These are phyloP conservation scores for Panagrolaimus sp. DNA, from an alignment of 1,140 invertebrate species.

Conservation along the genomic window DNA sequence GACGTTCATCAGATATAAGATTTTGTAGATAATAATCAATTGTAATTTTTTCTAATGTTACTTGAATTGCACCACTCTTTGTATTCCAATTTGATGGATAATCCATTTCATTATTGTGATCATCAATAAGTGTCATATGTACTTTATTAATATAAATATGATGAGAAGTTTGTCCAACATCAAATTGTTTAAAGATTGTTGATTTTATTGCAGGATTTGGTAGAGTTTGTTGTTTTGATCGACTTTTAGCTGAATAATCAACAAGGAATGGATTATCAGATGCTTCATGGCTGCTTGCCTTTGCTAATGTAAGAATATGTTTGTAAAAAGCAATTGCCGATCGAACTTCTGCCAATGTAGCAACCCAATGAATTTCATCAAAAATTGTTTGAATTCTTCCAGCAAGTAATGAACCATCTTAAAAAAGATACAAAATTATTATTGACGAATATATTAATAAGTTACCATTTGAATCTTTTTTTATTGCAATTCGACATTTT, in stretches of 20 bases:
- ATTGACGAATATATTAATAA: slow-evolving; percentile 14
- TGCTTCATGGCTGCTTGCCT: slow-evolving; percentile 73
- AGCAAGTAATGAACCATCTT: slow-evolving; percentile 86
- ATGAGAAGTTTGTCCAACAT: slow-evolving; percentile 93
- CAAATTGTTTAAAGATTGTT: slow-evolving; percentile 71
- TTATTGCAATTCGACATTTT: slow-evolving; percentile 87
- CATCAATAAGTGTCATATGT: slow-evolving; percentile 90
- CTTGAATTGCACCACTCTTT: slow-evolving; percentile 85
- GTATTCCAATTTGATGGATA: slow-evolving; percentile 60
- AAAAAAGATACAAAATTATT: slow-evolving; percentile 25
- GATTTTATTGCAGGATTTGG: slow-evolving; percentile 62
- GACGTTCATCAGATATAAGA: slow-evolving; percentile 10
- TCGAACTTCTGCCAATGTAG: slow-evolving; percentile 86
- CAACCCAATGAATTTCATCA: slow-evolving; percentile 89
- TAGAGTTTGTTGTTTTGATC: slow-evolving; percentile 13
- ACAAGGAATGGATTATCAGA: slow-evolving; percentile 72
- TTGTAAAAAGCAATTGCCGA: slow-evolving; percentile 87
- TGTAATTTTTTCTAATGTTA: slow-evolving; percentile 75
- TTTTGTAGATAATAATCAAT: slow-evolving; percentile 82
- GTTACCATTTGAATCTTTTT: slow-evolving; percentile 80
- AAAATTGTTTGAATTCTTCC: slow-evolving; percentile 83
- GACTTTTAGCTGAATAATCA: not conserved
- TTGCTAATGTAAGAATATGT: slow-evolving; percentile 76
- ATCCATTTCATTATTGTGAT: slow-evolving; percentile 61
- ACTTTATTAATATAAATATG: slow-evolving; percentile 88